Conservation (phyloP, 2,888 invertebrate genomes). For the Aelia acuminata region DNA sequence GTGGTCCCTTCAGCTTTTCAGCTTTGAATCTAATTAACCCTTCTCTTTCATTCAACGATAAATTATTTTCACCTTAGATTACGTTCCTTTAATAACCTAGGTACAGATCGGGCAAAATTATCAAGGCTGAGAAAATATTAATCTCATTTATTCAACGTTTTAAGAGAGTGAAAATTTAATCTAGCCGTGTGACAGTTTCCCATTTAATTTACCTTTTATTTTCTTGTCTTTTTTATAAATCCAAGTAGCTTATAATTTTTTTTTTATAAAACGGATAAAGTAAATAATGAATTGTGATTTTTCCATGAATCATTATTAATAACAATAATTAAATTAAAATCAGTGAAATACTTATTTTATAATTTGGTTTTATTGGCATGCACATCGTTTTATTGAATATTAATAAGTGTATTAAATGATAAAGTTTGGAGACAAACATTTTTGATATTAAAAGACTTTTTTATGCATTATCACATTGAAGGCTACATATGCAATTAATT, state of each 20-base stretch:
- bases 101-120: background rate
- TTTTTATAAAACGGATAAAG: too few species aligned
- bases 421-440: too few species aligned
- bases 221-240: background rate
- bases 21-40: background rate
- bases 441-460: too few species aligned
- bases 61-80: constrained; percentile 6
- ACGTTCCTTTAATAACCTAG: background rate
- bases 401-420: too few species aligned
- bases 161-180: background rate
- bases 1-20: background rate
- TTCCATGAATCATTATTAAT: too few species aligned
- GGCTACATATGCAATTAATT: too few species aligned
- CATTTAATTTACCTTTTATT: background rate
- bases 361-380: too few species aligned
- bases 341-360: too few species aligned
- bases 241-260: background rate
- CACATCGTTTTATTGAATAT: too few species aligned
- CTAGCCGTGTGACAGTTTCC: background rate
- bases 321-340: too few species aligned
- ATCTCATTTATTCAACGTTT: background rate
- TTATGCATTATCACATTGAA: too few species aligned
- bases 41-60: background rate
- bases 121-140: background rate
- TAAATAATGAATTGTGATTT: too few species aligned